These are phyloP conservation scores for Manis javanica DNA, from an alignment of 2,797 vertebrate species.

Conservation along the genomic window DNA sequence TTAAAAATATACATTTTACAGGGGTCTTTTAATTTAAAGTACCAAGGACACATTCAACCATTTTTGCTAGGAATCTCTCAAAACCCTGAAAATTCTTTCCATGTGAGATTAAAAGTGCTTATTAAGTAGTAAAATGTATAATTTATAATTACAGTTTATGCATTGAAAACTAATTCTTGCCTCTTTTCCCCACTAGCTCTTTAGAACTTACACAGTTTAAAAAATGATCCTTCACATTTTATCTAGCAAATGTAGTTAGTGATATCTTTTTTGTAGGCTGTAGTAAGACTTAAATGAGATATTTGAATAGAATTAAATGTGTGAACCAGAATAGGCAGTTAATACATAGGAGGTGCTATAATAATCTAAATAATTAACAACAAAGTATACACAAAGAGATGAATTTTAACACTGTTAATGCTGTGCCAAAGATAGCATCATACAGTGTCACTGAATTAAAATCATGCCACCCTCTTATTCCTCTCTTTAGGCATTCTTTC, in stretches of 20 bases:
- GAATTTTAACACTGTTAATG: neutral
- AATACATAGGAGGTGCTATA: neutral
- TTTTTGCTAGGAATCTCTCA: constrained; percentile 11
- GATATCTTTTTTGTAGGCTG: neutral
- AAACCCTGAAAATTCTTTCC: neutral
- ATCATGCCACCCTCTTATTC: neutral
- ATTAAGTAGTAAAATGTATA: neutral
- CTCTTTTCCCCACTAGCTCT: neutral
- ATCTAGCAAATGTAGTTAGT: neutral
- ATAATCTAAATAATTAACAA: constrained; percentile 26
- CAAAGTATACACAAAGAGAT: neutral
- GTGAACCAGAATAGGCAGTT: neutral
- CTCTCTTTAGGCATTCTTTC: neutral
- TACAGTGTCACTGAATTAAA: neutral
- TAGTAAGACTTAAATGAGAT: constrained; percentile 10
- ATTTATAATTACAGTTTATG: neutral
- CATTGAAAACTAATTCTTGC: constrained; percentile 1
- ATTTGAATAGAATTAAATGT: constrained; percentile 6
- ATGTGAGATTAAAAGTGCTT: neutral
- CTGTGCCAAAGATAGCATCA: neutral
- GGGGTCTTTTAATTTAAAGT: neutral
- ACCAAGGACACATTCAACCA: neutral
- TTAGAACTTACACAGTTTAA: neutral
- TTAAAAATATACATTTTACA: neutral
- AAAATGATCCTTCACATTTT: neutral